These are phyloP conservation scores for Cossypha caffra DNA, from an alignment of 2,797 vertebrate genomes.

Conservation along the genomic window DNA sequence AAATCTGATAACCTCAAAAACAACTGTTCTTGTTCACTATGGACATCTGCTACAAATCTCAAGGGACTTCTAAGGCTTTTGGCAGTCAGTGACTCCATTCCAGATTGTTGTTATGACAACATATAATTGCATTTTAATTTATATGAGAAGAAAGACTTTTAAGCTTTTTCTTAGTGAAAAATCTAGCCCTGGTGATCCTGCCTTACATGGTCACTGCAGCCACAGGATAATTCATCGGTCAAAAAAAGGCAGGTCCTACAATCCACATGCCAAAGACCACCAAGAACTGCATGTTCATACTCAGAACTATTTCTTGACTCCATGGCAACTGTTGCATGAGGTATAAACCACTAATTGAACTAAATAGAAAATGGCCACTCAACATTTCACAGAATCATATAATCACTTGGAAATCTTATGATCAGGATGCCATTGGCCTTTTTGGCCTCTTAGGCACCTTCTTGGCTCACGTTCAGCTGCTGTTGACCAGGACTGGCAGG, in stretches of 20 bases:
- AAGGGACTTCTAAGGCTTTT: background rate
- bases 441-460: background rate
- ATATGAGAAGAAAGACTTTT: background rate
- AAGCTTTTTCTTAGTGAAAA: background rate
- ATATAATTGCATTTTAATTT: background rate
- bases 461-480: background rate
- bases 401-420: background rate
- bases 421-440: background rate
- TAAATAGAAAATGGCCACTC: background rate
- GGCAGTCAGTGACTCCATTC: background rate
- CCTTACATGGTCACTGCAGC: background rate
- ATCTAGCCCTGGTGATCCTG: background rate
- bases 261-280: background rate
- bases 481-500: background rate
- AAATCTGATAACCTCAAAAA: background rate
- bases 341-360: background rate
- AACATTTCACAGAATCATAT: background rate
- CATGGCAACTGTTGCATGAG: fast-evolving
- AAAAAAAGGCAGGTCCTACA: background rate
- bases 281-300: background rate
- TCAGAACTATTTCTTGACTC: background rate
- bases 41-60: background rate
- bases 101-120: background rate
- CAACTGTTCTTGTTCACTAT: background rate
- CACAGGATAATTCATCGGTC: background rate